These are phyloP conservation scores for Drosophila truncata DNA, from an alignment of 1,140 invertebrate genomes.

Conservation along the genomic window DNA sequence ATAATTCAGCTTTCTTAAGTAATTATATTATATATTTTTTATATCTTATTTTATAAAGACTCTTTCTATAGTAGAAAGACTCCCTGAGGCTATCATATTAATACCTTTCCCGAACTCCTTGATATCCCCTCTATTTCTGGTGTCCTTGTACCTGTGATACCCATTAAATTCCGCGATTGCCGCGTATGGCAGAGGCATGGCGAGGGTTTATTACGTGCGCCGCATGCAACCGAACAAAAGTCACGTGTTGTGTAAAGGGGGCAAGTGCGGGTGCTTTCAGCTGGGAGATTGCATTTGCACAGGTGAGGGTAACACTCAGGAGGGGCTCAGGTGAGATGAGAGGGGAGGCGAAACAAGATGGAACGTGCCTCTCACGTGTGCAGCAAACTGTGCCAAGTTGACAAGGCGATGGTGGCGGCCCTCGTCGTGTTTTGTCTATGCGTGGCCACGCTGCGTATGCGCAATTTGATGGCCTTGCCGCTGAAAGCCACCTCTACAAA, in stretches of 20 bases:
- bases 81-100: too few species aligned
- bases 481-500: conserved; percentile 5
- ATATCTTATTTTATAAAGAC: background rate
- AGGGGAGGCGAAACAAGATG: conserved; percentile 12
- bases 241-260: conserved; percentile 58
- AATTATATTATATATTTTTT: background rate
- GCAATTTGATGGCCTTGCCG: conserved; percentile 62
- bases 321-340: background rate
- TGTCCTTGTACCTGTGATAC: conserved; percentile 13
- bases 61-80: too few species aligned
- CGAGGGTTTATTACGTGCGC: conserved; percentile 74
- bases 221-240: conserved; percentile 79
- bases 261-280: conserved; percentile 19
- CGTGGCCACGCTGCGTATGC: conserved; percentile 74
- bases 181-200: conserved; percentile 18
- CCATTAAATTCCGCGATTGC: conserved; percentile 22
- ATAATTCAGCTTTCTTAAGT: background rate
- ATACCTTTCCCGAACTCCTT: background rate
- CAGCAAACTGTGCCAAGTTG: conserved; percentile 78
- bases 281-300: conserved; percentile 48
- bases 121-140: background rate
- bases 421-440: conserved; percentile 51
- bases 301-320: conserved; percentile 4
- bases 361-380: conserved; percentile 68
- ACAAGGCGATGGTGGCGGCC: conserved; percentile 51